A percentile compares a stretch with the other conserved stretches of the same genome.
These are phyloP conservation scores for Macrosteles quadrilineatus DNA, from an alignment of 1,140 invertebrate genomes.

Conservation along the genomic window DNA sequence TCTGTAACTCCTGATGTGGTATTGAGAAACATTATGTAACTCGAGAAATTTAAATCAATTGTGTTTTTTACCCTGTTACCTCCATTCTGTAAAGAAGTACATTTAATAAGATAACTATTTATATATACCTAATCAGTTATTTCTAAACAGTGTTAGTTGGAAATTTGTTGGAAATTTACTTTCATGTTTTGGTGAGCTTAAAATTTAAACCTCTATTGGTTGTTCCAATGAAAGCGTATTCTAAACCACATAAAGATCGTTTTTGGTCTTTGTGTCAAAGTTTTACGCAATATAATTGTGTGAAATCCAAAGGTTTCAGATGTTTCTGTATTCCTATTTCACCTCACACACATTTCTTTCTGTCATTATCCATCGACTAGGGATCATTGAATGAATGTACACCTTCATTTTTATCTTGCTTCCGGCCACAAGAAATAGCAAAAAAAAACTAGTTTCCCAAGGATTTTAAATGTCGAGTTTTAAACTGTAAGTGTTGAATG, in stretches of 20 bases:
- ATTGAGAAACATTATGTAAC: not conserved
- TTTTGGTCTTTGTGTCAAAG: not conserved
- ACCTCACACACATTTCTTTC: not conserved
- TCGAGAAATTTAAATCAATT: not conserved
- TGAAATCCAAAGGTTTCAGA: not conserved
- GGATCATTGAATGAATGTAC: not conserved
- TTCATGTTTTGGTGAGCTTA: not conserved
- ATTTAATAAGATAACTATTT: not conserved
- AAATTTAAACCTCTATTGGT: not conserved
- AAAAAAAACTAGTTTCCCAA: not conserved
- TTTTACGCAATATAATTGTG: not conserved
- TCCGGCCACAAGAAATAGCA: not conserved
- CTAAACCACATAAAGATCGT: not conserved
- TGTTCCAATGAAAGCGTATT: not conserved
- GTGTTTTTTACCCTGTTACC: not conserved
- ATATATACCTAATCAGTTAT: not conserved
- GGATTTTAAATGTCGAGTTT: not conserved
- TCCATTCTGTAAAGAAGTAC: not conserved
- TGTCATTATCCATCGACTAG: not conserved
- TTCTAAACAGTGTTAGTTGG: not conserved
- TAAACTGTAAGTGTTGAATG: not conserved
- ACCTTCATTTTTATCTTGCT: not conserved
- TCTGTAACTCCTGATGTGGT: not conserved
- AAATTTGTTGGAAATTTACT: not conserved
- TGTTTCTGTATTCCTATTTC: not conserved